These are phyloP conservation scores for Eristalis arbustorum DNA, from an alignment of 2,888 invertebrate species.

Conservation along the genomic window DNA sequence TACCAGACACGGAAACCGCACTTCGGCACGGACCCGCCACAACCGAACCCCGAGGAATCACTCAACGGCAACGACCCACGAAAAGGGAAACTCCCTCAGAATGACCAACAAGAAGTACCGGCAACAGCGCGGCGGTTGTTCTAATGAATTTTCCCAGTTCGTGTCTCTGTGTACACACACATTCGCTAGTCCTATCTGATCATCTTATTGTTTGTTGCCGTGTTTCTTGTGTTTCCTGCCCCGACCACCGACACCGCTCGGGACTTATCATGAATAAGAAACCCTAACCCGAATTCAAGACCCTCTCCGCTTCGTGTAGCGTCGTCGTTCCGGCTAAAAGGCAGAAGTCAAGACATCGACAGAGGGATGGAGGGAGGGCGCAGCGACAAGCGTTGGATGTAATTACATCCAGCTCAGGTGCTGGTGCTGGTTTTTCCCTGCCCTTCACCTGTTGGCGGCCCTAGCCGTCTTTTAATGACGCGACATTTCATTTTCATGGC, in stretches of 20 bases:
- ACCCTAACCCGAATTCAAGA: neutral
- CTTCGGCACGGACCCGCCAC: neutral
- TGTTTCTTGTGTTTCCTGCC: neutral
- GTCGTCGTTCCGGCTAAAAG: neutral
- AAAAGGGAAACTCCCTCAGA: neutral
- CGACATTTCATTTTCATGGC: constrained; percentile 56
- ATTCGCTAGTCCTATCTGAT: constrained; percentile 40
- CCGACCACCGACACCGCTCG: constrained; percentile 15
- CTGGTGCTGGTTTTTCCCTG: neutral
- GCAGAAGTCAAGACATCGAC: neutral
- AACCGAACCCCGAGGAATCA: constrained; percentile 34
- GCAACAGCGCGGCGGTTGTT: neutral
- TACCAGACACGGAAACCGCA: neutral
- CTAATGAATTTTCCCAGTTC: constrained; percentile 54
- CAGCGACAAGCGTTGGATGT: constrained; percentile 21
- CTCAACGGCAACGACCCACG: constrained; percentile 32
- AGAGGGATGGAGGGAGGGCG: neutral
- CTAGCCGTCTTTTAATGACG: constrained; percentile 37
- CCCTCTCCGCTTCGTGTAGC: neutral
- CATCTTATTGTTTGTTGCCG: constrained; percentile 39
- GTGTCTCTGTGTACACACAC: constrained; percentile 26
- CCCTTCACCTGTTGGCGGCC: constrained; percentile 19
- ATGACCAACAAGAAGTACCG: constrained; percentile 29
- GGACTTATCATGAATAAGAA: constrained; percentile 35
- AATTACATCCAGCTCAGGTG: constrained; percentile 59